These are phyloP conservation scores for Calliopum simillimum DNA, from an alignment of 2,888 invertebrate genomes.

Conservation along the genomic window DNA sequence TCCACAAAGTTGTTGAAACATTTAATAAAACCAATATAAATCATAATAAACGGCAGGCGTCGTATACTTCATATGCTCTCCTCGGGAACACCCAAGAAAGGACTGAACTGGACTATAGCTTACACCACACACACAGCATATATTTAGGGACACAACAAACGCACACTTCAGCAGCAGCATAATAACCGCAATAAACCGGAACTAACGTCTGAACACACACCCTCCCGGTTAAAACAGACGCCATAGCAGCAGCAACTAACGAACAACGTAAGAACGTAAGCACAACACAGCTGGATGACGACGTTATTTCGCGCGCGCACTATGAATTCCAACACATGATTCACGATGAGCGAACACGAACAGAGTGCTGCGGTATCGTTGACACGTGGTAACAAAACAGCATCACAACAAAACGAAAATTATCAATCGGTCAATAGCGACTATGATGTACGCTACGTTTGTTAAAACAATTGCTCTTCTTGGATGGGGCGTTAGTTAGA, in stretches of 20 bases:
- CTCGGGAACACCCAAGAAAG: constrained; percentile 18
- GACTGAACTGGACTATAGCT: constrained; percentile 13
- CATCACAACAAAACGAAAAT: not conserved
- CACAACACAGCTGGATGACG: not conserved
- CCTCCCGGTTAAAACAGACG: constrained; percentile 4
- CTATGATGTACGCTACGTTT: not conserved
- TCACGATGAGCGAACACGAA: not conserved
- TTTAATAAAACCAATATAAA: constrained; percentile 66
- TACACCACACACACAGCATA: not conserved
- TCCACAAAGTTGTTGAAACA: constrained; percentile 63
- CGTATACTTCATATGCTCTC: too few species aligned
- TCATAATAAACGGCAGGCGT: constrained; percentile 59
- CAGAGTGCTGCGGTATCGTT: not conserved
- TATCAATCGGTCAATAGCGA: not conserved
- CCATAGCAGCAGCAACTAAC: not conserved
- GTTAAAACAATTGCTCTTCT: too few species aligned
- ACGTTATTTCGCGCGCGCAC: not conserved
- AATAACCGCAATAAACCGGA: constrained; percentile 44
- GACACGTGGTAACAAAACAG: not conserved
- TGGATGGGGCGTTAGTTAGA: too few species aligned
- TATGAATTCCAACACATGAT: constrained; percentile 14
- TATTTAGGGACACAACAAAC: not conserved
- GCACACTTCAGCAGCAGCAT: not conserved
- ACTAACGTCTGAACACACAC: constrained; percentile 43
- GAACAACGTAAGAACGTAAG: not conserved